These are phyloP conservation scores for Ciconia boyciana DNA, from an alignment of 2,113 vertebrate genomes.

Conservation along the genomic window DNA sequence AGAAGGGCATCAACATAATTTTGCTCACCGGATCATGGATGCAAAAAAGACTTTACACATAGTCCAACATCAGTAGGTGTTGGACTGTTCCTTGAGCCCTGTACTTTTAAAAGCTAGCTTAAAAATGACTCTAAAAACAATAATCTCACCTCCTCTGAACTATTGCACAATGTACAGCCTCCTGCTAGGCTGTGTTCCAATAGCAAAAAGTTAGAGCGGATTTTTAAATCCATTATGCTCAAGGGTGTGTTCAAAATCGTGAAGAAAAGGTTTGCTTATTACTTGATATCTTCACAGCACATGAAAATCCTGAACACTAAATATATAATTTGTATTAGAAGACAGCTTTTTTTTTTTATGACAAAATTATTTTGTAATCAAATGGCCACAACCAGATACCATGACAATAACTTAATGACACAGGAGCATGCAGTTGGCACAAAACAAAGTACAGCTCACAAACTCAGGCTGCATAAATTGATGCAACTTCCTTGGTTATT, in stretches of 20 bases:
- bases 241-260: not conserved
- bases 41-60: not conserved
- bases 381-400: not conserved
- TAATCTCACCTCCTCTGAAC: not conserved
- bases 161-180: not conserved
- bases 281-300: not conserved
- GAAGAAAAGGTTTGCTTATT: not conserved
- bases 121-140: not conserved
- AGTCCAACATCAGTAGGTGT: not conserved
- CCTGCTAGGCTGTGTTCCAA: not conserved
- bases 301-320: not conserved
- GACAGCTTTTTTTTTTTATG: not conserved
- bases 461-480: not conserved
- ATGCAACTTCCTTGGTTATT: not conserved
- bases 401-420: not conserved
- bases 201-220: not conserved
- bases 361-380: not conserved
- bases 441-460: not conserved
- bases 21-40: not conserved
- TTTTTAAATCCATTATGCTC: not conserved
- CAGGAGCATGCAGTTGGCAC: not conserved
- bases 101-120: not conserved
- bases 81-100: not conserved
- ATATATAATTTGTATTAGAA: not conserved
- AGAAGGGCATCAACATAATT: not conserved